Evolutionary conservation across 2,113 vertebrate species (phyloP), one percentile per base, ranked within the genome.

Genomic region (Neodon shergylaensis): DNA sequence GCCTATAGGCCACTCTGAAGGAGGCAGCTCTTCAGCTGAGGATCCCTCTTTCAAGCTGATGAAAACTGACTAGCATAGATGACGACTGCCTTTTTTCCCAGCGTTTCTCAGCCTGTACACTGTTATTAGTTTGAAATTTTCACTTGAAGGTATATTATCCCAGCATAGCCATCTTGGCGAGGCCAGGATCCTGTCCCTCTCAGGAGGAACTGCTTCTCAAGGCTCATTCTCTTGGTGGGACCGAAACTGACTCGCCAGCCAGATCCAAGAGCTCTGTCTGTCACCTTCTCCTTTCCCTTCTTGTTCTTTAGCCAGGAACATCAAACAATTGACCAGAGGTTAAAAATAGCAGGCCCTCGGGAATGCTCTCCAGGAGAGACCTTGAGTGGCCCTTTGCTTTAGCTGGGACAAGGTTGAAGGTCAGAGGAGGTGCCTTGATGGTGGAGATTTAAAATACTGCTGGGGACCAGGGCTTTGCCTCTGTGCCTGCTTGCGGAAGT

Each of bases 291-390:
- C 26, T 85, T 94, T 36, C 33, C 49, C 87, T 8, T 66, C 61
- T 90, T 52, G 58, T 88, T 94, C 70, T 70, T 95, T 24, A 90
- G 90, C 90, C 94, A 93, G 93, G 61, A 93, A 92, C 94, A 93
- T 65, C 65, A 73, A 81, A 93, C 90, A 92, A 86, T 88, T 93
- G 74, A 73, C 12, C 42, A 52, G 42, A 68, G 72, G 33, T 91
- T 97, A 94, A 96, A 95, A 95, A 94, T 96, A 97, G 92, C n/a
- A 66, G 86, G 33, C 36, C 58, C 14, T 42, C 65, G 58, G 63
- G 70, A 70, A 74, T 39, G 79, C 86, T 49, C 33, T 89, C 89
- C 47, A 93, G 89, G 95, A 93, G 87, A 92, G 89, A 92, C 87
- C 79, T 94, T 47, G 89, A 91, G 39, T 54, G 47, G 88, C 13